Percentiles rank a stretch among this genome's conserved stretches.
Evolutionary conservation across 2,888 invertebrate species (phyloP).

Genomic region (Rotaria magnacalcarata): DNA sequence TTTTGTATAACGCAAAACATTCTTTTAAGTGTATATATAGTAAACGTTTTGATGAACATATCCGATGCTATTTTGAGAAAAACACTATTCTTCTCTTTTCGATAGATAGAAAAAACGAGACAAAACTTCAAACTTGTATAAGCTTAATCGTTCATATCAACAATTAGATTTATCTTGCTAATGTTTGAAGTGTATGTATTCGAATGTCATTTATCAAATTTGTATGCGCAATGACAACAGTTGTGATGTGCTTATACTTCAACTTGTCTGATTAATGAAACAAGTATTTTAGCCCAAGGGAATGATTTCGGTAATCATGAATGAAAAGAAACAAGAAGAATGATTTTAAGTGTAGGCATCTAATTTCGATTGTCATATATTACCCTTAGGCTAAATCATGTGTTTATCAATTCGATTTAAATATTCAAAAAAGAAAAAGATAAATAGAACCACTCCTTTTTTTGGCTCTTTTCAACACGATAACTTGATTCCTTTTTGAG

Average conservation of each 20-base stretch:
- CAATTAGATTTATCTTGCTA: not conserved
- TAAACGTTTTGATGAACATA: no score
- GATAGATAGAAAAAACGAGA: no score
- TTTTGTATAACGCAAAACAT: no score
- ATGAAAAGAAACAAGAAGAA: not conserved
- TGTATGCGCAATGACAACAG: not conserved
- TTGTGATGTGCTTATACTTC: not conserved
- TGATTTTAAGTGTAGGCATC: not conserved
- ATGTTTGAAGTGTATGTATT: not conserved
- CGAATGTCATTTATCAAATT: not conserved
- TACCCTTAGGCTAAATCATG: not conserved
- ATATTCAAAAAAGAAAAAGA: not conserved
- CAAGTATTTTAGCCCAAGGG: not conserved
- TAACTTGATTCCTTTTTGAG: not conserved
- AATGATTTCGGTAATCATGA: not conserved
- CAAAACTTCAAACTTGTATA: not conserved
- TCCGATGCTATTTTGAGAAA: no score
- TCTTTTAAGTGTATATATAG: no score
- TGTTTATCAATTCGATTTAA: not conserved
- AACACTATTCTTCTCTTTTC: no score
- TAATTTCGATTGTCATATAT: not conserved
- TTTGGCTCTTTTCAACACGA: not conserved
- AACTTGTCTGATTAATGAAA: conserved; percentile 18
- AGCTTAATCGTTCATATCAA: not conserved
- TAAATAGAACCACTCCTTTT: not conserved